Conservation (phyloP, 2,888 invertebrate genomes). For the Toxonevra muliebris region DNA sequence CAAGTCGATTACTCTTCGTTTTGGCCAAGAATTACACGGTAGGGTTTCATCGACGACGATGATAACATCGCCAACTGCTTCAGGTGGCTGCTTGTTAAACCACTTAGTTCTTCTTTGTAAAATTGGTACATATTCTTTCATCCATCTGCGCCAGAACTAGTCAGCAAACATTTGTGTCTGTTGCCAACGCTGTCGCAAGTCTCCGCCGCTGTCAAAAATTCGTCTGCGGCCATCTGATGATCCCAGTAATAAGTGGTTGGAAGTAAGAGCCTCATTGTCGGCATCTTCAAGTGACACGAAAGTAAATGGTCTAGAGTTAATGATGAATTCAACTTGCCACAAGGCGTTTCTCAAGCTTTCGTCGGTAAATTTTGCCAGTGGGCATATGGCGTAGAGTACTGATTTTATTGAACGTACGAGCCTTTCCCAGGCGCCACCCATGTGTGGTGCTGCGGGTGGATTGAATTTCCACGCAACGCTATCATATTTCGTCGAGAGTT, state of each 20-base stretch:
- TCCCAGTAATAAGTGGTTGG: conserved; percentile 31
- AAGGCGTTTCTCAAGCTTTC: conserved; percentile 26
- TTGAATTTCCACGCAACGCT: too few species aligned
- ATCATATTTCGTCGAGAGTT: too few species aligned
- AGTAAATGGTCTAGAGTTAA: conserved; percentile 28
- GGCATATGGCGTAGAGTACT: too few species aligned
- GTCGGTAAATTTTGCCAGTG: conserved; percentile 16
- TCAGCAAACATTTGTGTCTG: too few species aligned
- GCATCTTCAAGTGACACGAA: conserved; percentile 25
- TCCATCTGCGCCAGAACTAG: conserved; percentile 18
- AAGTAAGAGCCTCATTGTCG: conserved; percentile 31
- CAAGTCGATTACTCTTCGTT: conserved; percentile 26
- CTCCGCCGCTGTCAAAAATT: too few species aligned
- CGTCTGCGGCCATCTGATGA: too few species aligned
- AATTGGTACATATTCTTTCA: conserved; percentile 29
- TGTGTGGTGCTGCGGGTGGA: too few species aligned
- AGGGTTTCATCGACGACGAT: conserved; percentile 33
- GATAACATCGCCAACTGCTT: conserved; percentile 29
- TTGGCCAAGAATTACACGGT: conserved; percentile 32
- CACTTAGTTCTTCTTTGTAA: conserved; percentile 32
- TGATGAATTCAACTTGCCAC: conserved; percentile 29
- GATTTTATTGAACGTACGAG: too few species aligned
- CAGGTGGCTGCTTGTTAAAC: conserved; percentile 20
- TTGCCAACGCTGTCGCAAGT: too few species aligned
- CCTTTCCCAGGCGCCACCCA: too few species aligned